Base-by-base conservation (phyloP, 2,888 invertebrate genomes). In the Pristionchus entomophagus region DNA sequence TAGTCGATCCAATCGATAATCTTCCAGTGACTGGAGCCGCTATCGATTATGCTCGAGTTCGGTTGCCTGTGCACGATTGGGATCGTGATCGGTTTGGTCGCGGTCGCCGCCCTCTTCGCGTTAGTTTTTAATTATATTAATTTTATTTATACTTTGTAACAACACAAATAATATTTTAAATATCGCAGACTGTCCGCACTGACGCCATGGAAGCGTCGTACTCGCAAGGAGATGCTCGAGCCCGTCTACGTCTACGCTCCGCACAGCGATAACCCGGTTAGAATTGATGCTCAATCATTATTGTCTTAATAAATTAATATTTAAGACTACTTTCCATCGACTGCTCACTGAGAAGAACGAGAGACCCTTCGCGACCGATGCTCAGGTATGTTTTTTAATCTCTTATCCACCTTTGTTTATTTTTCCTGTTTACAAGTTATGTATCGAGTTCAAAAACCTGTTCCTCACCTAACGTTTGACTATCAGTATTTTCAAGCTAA, bases 141-240 rank as follows among this genome's bases (percentile, higher is more conserved):
- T 51, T 26, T 29, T 10, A n/a, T 73, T 80, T 49, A 80, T 51
- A 8, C 12, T 26, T 22, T 29, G 29, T 3, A 26, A 45, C n/a
- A n/a, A n/a, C n/a, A n/a, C n/a, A n/a, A n/a, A n/a, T n/a, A n/a
- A n/a, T n/a, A n/a, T n/a, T n/a, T n/a, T n/a, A n/a, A 22, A 19
- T 51, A 4, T 69, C 85, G 69, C 82, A 89, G 89, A 38, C 62
- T 89, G 0, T 87, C 87, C 17, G 84, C 80, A 45, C 51, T 84
- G 17, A 88, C 88, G 19, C 88, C 88, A 73, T 89, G 89, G 89
- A 62, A 87, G 17, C 53, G 69, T 1, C 65, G 89, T 22, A 59
- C 84, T 51, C 88, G 87, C 17, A 69, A 84, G 0, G 88, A 89
- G 62, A 88, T 85, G 41, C 65, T 89, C 38, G 51, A 84, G 19